Conservation (phyloP, 2,113 vertebrate genomes). For the Planiliza haematocheilus region DNA sequence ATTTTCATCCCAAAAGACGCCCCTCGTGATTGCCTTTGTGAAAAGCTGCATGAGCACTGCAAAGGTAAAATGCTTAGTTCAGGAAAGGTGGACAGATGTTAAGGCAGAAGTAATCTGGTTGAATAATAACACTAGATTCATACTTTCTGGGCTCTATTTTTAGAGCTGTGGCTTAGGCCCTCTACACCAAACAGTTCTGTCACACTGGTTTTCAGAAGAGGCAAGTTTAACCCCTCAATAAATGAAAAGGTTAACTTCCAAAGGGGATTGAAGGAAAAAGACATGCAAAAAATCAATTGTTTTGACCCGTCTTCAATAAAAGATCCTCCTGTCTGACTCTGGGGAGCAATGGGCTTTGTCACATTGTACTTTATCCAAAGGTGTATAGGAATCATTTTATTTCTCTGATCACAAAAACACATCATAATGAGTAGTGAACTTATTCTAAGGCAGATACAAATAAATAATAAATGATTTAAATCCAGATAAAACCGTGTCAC, state of each 20-base stretch:
- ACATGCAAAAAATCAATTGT: constrained; percentile 43
- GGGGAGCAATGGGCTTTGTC: neutral
- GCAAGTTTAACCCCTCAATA: neutral
- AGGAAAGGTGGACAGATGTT: constrained; percentile 9
- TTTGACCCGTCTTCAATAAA: constrained; percentile 23
- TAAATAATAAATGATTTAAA: too few species aligned
- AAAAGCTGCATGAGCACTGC: constrained; percentile 47
- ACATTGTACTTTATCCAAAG: constrained; percentile 7
- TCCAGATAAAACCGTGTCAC: constrained; percentile 1
- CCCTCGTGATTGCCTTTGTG: constrained; percentile 50
- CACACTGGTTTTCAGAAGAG: neutral
- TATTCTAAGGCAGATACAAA: too few species aligned
- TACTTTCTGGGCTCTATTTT: neutral
- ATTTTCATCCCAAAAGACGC: constrained; percentile 45
- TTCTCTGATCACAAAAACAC: neutral
- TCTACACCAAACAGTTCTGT: neutral
- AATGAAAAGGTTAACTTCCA: constrained; percentile 11
- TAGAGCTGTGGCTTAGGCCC: neutral
- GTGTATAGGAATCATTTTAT: constrained; percentile 1
- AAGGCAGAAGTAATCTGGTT: constrained; percentile 8
- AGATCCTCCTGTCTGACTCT: constrained; percentile 4
- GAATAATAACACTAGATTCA: neutral
- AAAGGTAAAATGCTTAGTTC: constrained; percentile 19
- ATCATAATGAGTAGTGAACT: neutral
- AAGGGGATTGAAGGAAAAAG: constrained; percentile 8